Percentiles rank a stretch among this genome's conserved stretches.
phyloP scores from a whole-genome alignment of 2,888 invertebrate genomes.

The Vanessa cardui region DNA sequence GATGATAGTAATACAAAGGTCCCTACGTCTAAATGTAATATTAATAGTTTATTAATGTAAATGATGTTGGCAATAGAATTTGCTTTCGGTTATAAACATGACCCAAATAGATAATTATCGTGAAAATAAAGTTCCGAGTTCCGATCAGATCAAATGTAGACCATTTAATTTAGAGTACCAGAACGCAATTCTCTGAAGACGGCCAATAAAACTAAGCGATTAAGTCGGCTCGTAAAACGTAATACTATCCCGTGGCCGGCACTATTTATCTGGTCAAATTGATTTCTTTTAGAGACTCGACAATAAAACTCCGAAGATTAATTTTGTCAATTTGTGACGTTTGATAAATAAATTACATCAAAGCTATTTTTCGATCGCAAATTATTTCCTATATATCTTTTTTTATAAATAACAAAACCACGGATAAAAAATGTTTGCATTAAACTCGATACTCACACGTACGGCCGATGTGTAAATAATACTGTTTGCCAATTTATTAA shows the following conservation, averaged over 20 bases:
- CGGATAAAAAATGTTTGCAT: no score
- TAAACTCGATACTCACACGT: no score
- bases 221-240: constrained; percentile 67
- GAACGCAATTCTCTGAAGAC: constrained; percentile 51
- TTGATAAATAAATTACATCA: neutral
- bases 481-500: neutral
- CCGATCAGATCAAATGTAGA: constrained; percentile 8
- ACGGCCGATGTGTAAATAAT: neutral
- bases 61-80: neutral
- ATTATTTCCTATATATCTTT: neutral
- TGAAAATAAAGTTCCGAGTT: neutral
- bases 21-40: neutral
- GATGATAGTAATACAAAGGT: constrained; percentile 3
- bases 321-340: neutral
- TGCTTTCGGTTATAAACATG: neutral
- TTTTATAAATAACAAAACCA: neutral
- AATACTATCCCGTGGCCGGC: constrained; percentile 71
- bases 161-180: constrained; percentile 61
- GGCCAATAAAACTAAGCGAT: constrained; percentile 62
- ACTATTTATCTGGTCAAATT: constrained; percentile 63
- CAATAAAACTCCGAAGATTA: constrained; percentile 19
- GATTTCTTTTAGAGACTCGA: constrained; percentile 53
- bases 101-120: neutral
- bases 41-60: neutral
- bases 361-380: neutral